Conservation (phyloP, 2,888 invertebrate genomes). For the Pedicia rivosa region DNA sequence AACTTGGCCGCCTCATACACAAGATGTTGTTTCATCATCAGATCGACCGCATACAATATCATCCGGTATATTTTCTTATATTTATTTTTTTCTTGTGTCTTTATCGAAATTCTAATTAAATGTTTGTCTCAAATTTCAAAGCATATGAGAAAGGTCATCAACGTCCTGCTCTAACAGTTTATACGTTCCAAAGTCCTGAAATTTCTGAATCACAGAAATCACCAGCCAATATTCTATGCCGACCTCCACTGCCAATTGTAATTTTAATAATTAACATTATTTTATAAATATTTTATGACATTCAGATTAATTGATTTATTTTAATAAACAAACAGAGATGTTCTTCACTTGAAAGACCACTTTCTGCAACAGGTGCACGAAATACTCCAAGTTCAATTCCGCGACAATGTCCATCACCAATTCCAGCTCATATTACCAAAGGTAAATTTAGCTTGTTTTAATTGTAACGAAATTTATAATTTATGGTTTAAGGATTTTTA, state of each 20-base stretch:
- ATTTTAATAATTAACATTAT: slow-evolving; percentile 26
- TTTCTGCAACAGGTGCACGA: slow-evolving; percentile 36
- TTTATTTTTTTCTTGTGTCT: not conserved
- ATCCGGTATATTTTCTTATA: slow-evolving; percentile 37
- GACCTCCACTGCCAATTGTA: slow-evolving; percentile 61
- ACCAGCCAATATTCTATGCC: slow-evolving; percentile 34
- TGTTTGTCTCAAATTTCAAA: slow-evolving; percentile 16
- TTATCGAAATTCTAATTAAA: too few relatives aligned
- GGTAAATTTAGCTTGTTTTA: slow-evolving; percentile 23
- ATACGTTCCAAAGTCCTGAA: slow-evolving; percentile 72
- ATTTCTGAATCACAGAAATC: slow-evolving; percentile 31
- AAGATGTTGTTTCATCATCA: slow-evolving; percentile 38
- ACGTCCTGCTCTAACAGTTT: slow-evolving; percentile 70
- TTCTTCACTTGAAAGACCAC: slow-evolving; percentile 71
- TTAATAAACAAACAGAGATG: slow-evolving; percentile 40
- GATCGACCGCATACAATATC: slow-evolving; percentile 90
- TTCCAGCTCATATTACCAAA: slow-evolving; percentile 65
- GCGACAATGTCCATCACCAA: slow-evolving; percentile 46
- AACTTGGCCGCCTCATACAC: slow-evolving; percentile 33
- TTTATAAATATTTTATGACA: not conserved
- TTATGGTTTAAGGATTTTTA: too few relatives aligned
- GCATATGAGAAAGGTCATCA: slow-evolving; percentile 78
- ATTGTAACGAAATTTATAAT: too few relatives aligned
- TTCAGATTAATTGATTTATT: slow-evolving; percentile 10
- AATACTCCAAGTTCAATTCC: slow-evolving; percentile 28